Conservation (phyloP, 30 jellyfish, hydroid and myxozoan genomes). For the Calvadosia cruxmelitensis region DNA sequence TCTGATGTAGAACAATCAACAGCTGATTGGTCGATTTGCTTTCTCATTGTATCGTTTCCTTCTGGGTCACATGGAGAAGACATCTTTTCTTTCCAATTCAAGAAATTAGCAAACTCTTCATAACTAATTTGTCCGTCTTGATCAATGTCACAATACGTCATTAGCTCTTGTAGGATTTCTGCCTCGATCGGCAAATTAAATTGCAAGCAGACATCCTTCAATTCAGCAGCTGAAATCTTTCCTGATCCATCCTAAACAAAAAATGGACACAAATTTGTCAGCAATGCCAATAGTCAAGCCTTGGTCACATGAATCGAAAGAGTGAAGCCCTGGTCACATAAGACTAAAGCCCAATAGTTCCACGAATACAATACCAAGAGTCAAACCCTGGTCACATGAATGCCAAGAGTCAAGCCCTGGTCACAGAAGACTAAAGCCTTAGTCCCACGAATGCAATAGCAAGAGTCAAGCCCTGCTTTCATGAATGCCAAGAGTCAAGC, state of each 20-base stretch:
- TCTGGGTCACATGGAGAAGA: constrained; percentile 23
- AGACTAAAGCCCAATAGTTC: no score
- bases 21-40: constrained; percentile 46
- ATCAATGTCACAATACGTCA: constrained; percentile 54
- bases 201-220: constrained; percentile 50
- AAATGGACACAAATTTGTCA: no score
- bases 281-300: no score
- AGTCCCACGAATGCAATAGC: no score
- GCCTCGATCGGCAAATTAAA: constrained; percentile 53
- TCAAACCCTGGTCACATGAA: no score
- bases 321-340: no score
- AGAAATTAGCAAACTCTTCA: constrained; percentile 51
- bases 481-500: no score
- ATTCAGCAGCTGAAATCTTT: constrained; percentile 44
- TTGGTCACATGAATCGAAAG: no score
- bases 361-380: no score
- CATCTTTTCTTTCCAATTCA: constrained; percentile 78
- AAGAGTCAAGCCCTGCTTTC: no score
- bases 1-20: constrained; percentile 52
- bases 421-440: no score
- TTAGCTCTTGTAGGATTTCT: constrained; percentile 40
- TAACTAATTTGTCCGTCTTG: constrained; percentile 60
- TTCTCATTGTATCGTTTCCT: constrained; percentile 7
- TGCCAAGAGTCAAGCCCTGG: no score
- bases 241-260: constrained; percentile 84